Base-by-base conservation (phyloP, 37 sponge, comb jelly and placozoan genomes). In the Halichondria panicea region DNA sequence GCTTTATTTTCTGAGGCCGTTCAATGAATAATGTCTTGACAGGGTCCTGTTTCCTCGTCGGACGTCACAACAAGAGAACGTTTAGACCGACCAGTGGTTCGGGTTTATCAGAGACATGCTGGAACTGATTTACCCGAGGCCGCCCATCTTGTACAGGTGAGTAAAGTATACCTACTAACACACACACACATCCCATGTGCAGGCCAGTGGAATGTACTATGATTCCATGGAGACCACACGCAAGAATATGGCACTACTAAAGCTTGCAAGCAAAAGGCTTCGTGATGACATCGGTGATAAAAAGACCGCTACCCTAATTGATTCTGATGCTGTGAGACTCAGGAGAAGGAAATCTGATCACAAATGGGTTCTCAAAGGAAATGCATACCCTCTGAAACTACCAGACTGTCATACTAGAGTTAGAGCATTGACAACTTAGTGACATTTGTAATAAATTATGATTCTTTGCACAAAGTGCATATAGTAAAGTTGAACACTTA, bases 41-140 rank as follows among this genome's bases (percentile, higher is more conserved):
- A 92, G 93, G 93, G 93, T 74, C 93, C 93, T n/a, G 77, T 76
- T n/a, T 38, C 80, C 4, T 69, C 45, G 0, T 44, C 69, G 1
- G 81, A 92, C 53, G 36, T 87, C 37, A 79, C 70, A 53, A 75
- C 76, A 41, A 54, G 85, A n/a, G 93, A 92, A 56, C 67, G 77
- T n/a, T 74, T 92, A 39, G 88, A 92, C 70, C 75, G 93, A 0
- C 93, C 93, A 1, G 11, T 80, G 9, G 89, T 92, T 12, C 40
- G 36, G 32, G 81, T 84, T 15, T 92, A 76, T 65, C 93, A 92
- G 52, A 31, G 80, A 11, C 93, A 92, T 56, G 88, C 87, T 1
- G 81, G 93, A 11, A 87, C 93, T 21, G 89, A 92, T 42, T 84
- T 92, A 6, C 88, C 93, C 9, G 93, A 92, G 53, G 93, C 88